Conservation (phyloP, 2,888 invertebrate species). For the Drosophila leonis region DNA sequence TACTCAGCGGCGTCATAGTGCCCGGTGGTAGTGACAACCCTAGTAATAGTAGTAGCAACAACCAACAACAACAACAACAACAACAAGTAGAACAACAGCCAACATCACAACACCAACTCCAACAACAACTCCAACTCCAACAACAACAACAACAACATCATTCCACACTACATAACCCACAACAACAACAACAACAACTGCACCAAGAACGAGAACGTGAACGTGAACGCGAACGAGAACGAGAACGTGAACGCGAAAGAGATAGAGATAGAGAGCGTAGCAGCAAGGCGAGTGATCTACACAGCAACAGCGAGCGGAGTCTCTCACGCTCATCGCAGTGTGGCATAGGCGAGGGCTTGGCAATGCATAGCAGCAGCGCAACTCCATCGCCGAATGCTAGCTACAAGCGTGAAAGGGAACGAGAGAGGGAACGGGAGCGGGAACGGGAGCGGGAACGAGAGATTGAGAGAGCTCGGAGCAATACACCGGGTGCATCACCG, state of each 20-base stretch:
- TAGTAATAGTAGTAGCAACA: slow-evolving; percentile 83
- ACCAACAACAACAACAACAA: slow-evolving; percentile 80
- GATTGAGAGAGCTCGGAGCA: slow-evolving; percentile 49
- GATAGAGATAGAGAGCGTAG: slow-evolving; percentile 41
- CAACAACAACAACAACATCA: slow-evolving; percentile 67
- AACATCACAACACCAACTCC: slow-evolving; percentile 79
- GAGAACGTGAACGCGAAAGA: slow-evolving; percentile 55
- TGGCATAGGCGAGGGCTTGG: slow-evolving; percentile 38
- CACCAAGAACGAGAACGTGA: slow-evolving; percentile 52
- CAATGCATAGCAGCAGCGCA: slow-evolving; percentile 50
- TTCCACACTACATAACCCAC: slow-evolving; percentile 71
- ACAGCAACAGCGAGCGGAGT: slow-evolving; percentile 71
- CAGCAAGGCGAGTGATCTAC: slow-evolving; percentile 61
- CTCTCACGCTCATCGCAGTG: slow-evolving; percentile 66
- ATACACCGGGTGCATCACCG: slow-evolving; percentile 59
- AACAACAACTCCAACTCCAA: slow-evolving; percentile 68
- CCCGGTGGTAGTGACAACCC: slow-evolving; percentile 84
- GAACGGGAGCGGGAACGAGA: slow-evolving; percentile 56
- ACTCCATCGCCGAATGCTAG: slow-evolving; percentile 63
- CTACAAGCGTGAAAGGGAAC: slow-evolving; percentile 63
- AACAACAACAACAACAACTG: slow-evolving; percentile 63
- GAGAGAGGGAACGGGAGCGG: slow-evolving; percentile 53
- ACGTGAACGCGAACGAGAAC: slow-evolving; percentile 21
- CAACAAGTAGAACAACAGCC: slow-evolving; percentile 77
- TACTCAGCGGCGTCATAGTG: slow-evolving; percentile 85